Evolutionary conservation across 2,113 vertebrate genomes (phyloP).

Genomic region (Melozone crissalis): DNA sequence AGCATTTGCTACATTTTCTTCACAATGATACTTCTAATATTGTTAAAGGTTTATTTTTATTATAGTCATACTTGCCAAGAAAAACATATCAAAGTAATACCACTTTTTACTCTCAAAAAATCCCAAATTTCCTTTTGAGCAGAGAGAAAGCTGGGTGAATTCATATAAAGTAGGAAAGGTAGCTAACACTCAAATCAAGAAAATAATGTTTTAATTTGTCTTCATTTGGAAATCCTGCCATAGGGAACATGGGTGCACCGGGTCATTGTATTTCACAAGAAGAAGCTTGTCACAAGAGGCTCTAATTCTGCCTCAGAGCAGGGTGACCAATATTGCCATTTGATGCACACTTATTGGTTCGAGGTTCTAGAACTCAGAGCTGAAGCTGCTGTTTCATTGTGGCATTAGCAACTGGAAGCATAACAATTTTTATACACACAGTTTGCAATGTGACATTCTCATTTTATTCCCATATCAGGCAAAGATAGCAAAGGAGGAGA

Average conservation of each 20-base stretch:
- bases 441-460: not conserved
- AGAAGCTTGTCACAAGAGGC: not conserved
- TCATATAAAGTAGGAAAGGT: not conserved
- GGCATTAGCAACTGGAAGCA: not conserved
- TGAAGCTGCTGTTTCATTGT: not conserved
- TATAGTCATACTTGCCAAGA: not conserved
- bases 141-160: not conserved
- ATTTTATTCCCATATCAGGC: not conserved
- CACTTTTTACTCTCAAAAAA: not conserved
- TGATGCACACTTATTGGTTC: fast-evolving
- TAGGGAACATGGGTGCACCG: not conserved
- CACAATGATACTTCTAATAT: not conserved
- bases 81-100: not conserved
- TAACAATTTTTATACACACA: not conserved
- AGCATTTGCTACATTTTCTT: not conserved
- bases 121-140: not conserved
- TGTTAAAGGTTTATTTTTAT: not conserved
- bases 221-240: not conserved
- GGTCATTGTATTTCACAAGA: not conserved
- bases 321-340: not conserved
- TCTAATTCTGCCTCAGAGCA: not conserved
- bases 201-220: not conserved
- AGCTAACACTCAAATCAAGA: not conserved
- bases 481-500: not conserved
- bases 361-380: not conserved